Evolutionary conservation across 1,140 invertebrate genomes (phyloP), one percentile per base, ranked within the genome.

Genomic region (Psix sp.): DNA sequence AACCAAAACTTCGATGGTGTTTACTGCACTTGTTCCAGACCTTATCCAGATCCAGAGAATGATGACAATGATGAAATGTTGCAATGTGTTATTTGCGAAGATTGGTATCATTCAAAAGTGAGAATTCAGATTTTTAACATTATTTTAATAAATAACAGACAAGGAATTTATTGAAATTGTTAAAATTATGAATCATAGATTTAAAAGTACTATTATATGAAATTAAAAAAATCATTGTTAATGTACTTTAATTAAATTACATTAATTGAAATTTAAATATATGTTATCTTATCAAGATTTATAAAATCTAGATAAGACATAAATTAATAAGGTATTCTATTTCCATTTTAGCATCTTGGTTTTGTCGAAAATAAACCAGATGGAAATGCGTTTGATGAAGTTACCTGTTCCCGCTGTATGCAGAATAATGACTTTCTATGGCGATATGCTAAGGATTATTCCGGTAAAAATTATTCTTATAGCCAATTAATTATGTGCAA

Each of bases 21-120:
- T 3, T 99, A 99, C 83, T 99, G 98, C 80, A 92, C 88, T 11
- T 99, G 98, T 86, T 85, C 92, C n/a, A 89, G 96, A 51, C 96
- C 97, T 0, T 99, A 99, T 88, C 98, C 98, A 9, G 97, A 99
- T 88, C 92, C 93, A 5, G 94, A 96, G 52, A 90, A 92, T 74
- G 88, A 90, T 11, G 86, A 88, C 26, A 92, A 93, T 48, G 96
- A 98, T 88, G 93, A 95, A 79, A 99, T 99, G 97, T 92, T 98
- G 31, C 98, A 99, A 80, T 99, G 98, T 81, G 89, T 94, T 38
- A 88, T 98, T 45, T 99, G 98, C 87, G 98, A 99, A 86, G 98
- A 99, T 84, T 99, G 98, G 98, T 97, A 93, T 79, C 98, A 99
- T 89, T 90, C 91, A 11, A 88, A 86, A 81, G 90, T 91, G 9